Evolutionary conservation across 1,140 invertebrate genomes (phyloP), one percentile per base, ranked within the genome.

Genomic region (Spodoptera frugiperda): DNA sequence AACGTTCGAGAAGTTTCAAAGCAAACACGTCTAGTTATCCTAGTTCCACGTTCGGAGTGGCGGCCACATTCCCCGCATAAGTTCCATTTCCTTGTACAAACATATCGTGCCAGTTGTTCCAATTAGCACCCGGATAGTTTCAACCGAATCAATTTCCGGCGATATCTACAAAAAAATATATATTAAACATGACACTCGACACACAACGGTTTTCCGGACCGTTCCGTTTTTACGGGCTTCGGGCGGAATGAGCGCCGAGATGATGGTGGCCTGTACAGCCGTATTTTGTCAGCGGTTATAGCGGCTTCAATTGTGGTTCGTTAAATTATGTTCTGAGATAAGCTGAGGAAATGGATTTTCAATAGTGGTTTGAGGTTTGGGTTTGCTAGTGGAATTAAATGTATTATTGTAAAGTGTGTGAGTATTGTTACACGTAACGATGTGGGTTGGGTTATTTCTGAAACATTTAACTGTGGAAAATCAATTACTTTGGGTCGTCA

Each of bases 71-170:
- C 46, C 63, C 63, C 63, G 19, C 44, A 67, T 25, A 67, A 67
- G 63, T 68, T 53, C 65, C 53, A 73, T 73, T 73, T 73, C 54
- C 71, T 61, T 48, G 19, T 61, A 61, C 71, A 73, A 73, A 59
- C 71, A 59, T 15, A 59, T 33, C 63, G 63, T 14, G 70, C 14
- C 55, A 73, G 55, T 61, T 59, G 71, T 73, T 49, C 44, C 71
- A 73, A 73, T 73, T 73, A 73, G 71, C 55, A 70, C 30, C 11
- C 30, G 8, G 44, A 15, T 59, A 48, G 54, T 68, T 53, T 57
- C 33, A 72, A 59, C 55, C 44, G 71, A 61, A 61, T 61, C 71
- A 73, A 73, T 73, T 61, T 73, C 71, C 71, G 71, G 71, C 33
- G 53, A 59, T 55, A 59, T 19, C 17, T 14, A 53, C 25, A 68